Percentiles rank a stretch among this genome's conserved stretches.
Conservation (phyloP, 2,797 vertebrate species). For the Echeneis naucrates region DNA sequence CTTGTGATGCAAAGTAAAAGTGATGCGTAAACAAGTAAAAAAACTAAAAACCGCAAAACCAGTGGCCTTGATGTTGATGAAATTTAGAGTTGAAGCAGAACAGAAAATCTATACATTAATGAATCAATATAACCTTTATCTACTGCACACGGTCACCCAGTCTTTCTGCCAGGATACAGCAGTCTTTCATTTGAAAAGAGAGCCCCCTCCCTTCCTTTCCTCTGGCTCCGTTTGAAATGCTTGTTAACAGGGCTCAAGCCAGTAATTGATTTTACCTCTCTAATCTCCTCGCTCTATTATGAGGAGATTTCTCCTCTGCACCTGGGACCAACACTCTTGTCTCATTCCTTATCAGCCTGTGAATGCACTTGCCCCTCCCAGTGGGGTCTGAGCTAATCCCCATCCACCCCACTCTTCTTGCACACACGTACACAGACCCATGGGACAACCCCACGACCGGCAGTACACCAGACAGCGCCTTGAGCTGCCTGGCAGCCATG, state of each 20-base stretch:
- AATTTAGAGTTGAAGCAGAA: neutral
- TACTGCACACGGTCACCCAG: conserved; percentile 14
- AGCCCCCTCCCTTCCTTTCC: conserved; percentile 25
- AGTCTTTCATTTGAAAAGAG: conserved; percentile 21
- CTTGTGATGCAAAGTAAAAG: neutral
- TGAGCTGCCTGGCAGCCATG: conserved; percentile 69
- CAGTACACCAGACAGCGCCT: conserved; percentile 62
- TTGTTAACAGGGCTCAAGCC: conserved; percentile 40
- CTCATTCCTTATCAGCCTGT: conserved; percentile 55
- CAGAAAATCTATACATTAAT: conserved; percentile 20
- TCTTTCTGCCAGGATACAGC: conserved; percentile 26
- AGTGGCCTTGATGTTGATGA: neutral
- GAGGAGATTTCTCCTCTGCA: conserved; percentile 62
- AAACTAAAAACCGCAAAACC: neutral
- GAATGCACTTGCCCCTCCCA: conserved; percentile 49
- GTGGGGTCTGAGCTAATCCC: conserved; percentile 52
- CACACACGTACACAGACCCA: conserved; percentile 33
- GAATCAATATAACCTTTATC: conserved; percentile 36
- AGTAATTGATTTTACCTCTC: conserved; percentile 67
- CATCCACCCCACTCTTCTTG: conserved; percentile 30
- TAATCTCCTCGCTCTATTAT: conserved; percentile 70
- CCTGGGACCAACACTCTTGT: conserved; percentile 69
- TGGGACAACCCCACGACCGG: conserved; percentile 38
- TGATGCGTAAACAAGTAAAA: conserved; percentile 9
- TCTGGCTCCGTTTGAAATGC: conserved; percentile 47